Percentiles rank a stretch among this genome's conserved stretches.
Evolutionary conservation across 2,888 invertebrate species (phyloP).

Genomic region (Eupithecia dodoneata): DNA sequence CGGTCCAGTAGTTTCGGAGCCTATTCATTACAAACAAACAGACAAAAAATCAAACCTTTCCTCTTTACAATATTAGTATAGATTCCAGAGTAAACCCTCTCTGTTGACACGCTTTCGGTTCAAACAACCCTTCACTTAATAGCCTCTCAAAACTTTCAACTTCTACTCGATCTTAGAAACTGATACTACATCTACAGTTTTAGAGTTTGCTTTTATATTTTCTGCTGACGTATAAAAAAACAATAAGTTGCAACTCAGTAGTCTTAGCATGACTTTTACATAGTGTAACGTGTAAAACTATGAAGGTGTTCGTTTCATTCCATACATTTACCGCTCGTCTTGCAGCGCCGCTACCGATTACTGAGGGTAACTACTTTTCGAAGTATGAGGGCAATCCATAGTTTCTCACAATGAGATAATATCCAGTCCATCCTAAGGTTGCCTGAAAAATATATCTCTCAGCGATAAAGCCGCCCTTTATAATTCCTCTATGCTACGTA

Average conservation of each 20-base stretch:
- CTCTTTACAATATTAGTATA: too few relatives aligned
- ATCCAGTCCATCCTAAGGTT: too few relatives aligned
- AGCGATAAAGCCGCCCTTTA: too few relatives aligned
- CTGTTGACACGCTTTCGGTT: constrained; percentile 18
- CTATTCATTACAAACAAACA: too few relatives aligned
- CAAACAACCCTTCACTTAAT: constrained; percentile 26
- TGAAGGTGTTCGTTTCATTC: background rate
- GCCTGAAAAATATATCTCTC: too few relatives aligned
- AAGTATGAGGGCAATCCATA: background rate
- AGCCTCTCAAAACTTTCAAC: constrained; percentile 23
- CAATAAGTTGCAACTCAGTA: background rate
- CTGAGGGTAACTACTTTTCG: background rate
- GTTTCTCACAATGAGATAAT: background rate
- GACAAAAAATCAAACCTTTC: too few relatives aligned
- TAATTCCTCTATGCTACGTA: too few relatives aligned
- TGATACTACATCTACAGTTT: constrained; percentile 46
- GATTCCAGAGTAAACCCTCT: background rate
- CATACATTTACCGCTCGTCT: background rate
- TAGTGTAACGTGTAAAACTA: background rate
- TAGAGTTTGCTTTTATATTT: constrained; percentile 17
- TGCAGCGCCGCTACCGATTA: background rate
- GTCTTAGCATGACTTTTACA: background rate
- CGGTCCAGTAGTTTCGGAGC: too few relatives aligned
- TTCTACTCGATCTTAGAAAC: constrained; percentile 40
- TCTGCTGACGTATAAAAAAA: background rate